Percentiles rank a stretch among this genome's conserved stretches.
Evolutionary conservation across 1,140 invertebrate species (phyloP).

Genomic region (Sarcophaga bullata): DNA sequence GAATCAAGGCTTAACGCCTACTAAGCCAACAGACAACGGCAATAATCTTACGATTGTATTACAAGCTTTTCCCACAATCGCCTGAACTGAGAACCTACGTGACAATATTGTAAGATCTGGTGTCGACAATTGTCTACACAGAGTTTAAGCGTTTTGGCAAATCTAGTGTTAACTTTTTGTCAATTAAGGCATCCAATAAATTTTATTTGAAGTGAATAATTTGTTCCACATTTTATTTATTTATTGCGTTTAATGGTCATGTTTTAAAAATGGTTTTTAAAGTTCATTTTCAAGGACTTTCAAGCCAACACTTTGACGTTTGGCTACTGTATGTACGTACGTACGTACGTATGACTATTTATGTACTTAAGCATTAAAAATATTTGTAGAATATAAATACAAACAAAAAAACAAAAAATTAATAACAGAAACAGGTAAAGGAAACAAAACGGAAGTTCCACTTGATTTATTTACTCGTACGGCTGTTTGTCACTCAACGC

Average conservation of each 20-base stretch:
- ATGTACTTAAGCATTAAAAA: too few species aligned
- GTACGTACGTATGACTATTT: not conserved
- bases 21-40: too few species aligned
- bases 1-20: too few species aligned
- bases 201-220: not conserved
- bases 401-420: not conserved
- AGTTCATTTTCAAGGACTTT: constrained; percentile 34
- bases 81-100: too few species aligned
- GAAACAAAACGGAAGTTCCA: constrained; percentile 27
- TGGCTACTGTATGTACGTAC: not conserved
- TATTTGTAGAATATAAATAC: not conserved
- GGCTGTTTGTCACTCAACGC: constrained; percentile 17
- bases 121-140: too few species aligned
- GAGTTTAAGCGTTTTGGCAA: too few species aligned
- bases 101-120: too few species aligned
- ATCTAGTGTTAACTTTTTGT: too few species aligned
- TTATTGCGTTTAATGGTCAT: not conserved
- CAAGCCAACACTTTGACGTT: not conserved
- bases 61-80: too few species aligned
- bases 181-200: too few species aligned
- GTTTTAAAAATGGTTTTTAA: not conserved
- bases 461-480: constrained; percentile 10
- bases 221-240: constrained; percentile 36
- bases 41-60: too few species aligned
- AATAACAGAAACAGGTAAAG: too few species aligned